These are phyloP conservation scores for Fabriciana adippe DNA, from an alignment of 2,888 invertebrate species.

Conservation along the genomic window DNA sequence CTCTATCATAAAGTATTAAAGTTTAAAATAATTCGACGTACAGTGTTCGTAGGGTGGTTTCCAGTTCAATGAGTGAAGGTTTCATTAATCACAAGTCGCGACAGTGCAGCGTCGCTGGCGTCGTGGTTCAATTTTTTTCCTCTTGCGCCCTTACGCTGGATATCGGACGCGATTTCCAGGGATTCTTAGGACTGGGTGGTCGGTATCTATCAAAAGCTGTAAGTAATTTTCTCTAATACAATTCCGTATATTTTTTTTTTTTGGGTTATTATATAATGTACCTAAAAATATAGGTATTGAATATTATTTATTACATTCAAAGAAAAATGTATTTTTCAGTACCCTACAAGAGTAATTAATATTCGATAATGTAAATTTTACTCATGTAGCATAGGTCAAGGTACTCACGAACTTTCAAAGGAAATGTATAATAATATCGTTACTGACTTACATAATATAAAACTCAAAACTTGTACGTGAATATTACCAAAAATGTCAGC, in stretches of 20 bases:
- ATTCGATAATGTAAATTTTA: too few relatives aligned
- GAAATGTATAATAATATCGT: too few relatives aligned
- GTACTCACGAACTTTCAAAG: too few relatives aligned
- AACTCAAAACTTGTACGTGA: too few relatives aligned
- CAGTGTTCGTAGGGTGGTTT: slow-evolving; percentile 52
- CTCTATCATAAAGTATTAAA: slow-evolving; percentile 24
- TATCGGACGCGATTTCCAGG: slow-evolving; percentile 80
- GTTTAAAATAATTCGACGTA: slow-evolving; percentile 34
- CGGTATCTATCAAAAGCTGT: slow-evolving; percentile 51
- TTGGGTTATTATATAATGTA: not conserved
- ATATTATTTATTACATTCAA: too few relatives aligned
- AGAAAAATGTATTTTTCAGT: too few relatives aligned
- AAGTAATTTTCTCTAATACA: slow-evolving; percentile 9
- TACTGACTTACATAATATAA: too few relatives aligned
- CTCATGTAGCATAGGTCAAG: too few relatives aligned
- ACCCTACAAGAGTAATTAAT: too few relatives aligned
- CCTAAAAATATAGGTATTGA: too few relatives aligned
- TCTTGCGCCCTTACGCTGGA: slow-evolving; percentile 78
- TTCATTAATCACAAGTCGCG: slow-evolving; percentile 81
- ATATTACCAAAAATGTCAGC: too few relatives aligned
- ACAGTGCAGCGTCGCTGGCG: slow-evolving; percentile 76
- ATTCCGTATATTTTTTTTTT: not conserved
- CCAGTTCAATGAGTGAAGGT: slow-evolving; percentile 70
- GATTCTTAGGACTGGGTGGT: slow-evolving; percentile 76
- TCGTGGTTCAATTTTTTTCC: slow-evolving; percentile 78